Base-by-base conservation (phyloP, 2,888 invertebrate species). In the Stegophylla sp. region DNA sequence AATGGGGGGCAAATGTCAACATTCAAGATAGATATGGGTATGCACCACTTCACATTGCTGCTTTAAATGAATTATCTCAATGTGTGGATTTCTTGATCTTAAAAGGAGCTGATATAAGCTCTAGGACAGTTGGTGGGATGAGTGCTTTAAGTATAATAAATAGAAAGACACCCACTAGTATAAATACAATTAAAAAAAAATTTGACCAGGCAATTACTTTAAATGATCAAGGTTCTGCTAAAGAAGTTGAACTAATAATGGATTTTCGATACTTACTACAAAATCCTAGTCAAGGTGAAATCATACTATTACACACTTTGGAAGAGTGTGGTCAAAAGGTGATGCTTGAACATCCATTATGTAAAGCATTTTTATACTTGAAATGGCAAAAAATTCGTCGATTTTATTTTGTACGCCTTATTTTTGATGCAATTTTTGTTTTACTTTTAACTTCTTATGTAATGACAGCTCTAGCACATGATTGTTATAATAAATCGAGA, bases 321-420 rank as follows among this genome's bases (percentile, higher is more conserved):
- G 93, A 95, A 0, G 94, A 94, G 84, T 94, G 94, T 86, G 94
- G 95, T 0, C 95, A 95, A 85, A 95, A 95, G 85, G 93, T 94
- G 86, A 92, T 95, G 56, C 87, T 95, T 3, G 89, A 94, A 75
- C 95, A 95, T 88, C 95, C 95, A 0, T 87, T 95, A 5, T 95
- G 95, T 86, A 94, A 95, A 12, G 94, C 95, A 0, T 95, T 95
- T 85, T 88, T 95, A 0, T 92, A 94, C 85, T 90, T 95, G 74
- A 95, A 95, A 86, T 95, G 95, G 95, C 93, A 94, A 85, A 94
- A 95, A 86, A 94, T 95, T 83, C 89, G 94, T 43, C 94, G 94
- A 87, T 95, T 94, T 85, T 95, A 95, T 85, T 91, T 94, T 17
- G 93, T 92, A 0, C 88, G 94, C 76, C 88, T 94, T 84, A 89